Evolutionary conservation across 2,888 invertebrate species (phyloP).

Genomic region (Phasia obesa): DNA sequence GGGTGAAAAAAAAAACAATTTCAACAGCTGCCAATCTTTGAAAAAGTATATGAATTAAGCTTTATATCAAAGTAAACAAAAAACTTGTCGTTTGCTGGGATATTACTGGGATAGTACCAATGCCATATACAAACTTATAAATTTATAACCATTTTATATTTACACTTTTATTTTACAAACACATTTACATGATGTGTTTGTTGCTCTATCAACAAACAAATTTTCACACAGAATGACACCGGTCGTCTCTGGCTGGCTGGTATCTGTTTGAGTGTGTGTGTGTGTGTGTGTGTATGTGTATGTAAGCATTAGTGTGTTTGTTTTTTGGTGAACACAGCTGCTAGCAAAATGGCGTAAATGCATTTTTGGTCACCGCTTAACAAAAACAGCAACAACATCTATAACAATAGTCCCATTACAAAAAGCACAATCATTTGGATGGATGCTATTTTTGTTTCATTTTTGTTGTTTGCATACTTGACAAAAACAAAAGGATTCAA

Average conservation of each 20-base stretch:
- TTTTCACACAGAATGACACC: conserved; percentile 18
- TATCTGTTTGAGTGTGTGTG: background rate
- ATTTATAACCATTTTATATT: conserved; percentile 15
- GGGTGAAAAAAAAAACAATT: too few relatives aligned
- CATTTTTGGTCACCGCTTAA: conserved; percentile 75
- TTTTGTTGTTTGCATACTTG: background rate
- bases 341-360: conserved; percentile 80
- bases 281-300: background rate
- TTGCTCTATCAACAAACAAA: conserved; percentile 35
- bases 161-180: conserved; percentile 34
- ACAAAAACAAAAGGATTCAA: conserved; percentile 15
- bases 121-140: background rate
- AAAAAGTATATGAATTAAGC: too few relatives aligned
- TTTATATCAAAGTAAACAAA: too few relatives aligned
- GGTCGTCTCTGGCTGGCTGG: background rate
- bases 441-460: conserved; percentile 5
- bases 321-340: conserved; percentile 76
- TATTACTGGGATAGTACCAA: too few relatives aligned
- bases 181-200: conserved; percentile 39
- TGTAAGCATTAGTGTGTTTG: background rate
- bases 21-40: too few relatives aligned
- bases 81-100: too few relatives aligned
- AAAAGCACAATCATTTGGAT: conserved; percentile 53
- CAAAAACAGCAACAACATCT: conserved; percentile 27
- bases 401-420: conserved; percentile 35